Evolutionary conservation across 2,113 vertebrate species (phyloP), one percentile per base, ranked within the genome.

Genomic region (Charina bottae): DNA sequence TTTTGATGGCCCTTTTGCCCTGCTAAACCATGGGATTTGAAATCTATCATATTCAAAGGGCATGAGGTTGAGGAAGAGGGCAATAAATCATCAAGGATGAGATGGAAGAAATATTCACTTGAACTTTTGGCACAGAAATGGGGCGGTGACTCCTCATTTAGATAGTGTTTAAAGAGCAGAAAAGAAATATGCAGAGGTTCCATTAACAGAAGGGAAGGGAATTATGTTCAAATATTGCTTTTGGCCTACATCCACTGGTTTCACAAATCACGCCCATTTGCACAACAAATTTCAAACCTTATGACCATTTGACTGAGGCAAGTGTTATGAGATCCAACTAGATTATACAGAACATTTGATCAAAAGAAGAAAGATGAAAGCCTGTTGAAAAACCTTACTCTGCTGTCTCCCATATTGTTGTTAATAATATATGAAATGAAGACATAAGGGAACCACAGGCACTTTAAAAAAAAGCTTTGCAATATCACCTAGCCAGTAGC

Each of bases 71-170:
- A 42, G 19, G 72, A 19, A 78, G 2, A 2, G 42, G 37, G 33
- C 53, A 78, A 6, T 23, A 55, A 78, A 24, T 23, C 4, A 89
- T 68, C 46, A 24, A 83, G 54, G n/a, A 62, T 55, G n/a, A 83
- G 12, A 42, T 37, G 33, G 64, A 96, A 56, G 95, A 95, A 49
- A 64, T 62, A 96, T 96, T 95, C 95, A 94, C 95, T 94, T 96
- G 94, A 94, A 96, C 96, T 96, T 93, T 93, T 92, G 96, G 95
- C 93, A 93, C 94, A 94, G 95, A 94, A 42, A 92, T 96, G 95
- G 90, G 95, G 96, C 94, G 94, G 94, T 33, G 94, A 93, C 95
- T 95, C 94, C 93, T 28, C 9, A 85, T 19, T 85, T n/a, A 85
- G 84, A 8, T 55, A 28, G 1, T 55, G 49, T 55, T 54, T 85